A percentile compares a stretch with the other conserved stretches of the same genome.
These are phyloP conservation scores for Colletes latitarsis DNA, from an alignment of 1,140 invertebrate genomes.

Conservation along the genomic window DNA sequence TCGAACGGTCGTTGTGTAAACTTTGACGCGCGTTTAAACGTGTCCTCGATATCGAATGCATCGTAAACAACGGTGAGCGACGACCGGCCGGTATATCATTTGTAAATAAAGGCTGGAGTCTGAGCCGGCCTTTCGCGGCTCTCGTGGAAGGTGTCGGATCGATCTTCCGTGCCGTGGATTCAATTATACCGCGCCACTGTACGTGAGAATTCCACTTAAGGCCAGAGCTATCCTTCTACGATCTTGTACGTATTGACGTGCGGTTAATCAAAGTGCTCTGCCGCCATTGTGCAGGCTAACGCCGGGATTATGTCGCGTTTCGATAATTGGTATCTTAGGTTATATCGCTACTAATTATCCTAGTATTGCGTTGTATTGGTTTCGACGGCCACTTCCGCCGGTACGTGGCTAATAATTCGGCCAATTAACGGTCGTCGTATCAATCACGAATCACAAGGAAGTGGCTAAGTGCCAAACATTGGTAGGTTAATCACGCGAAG, in stretches of 20 bases:
- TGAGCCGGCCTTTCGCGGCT: no score
- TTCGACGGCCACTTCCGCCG: background rate
- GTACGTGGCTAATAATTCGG: background rate
- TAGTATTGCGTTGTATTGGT: background rate
- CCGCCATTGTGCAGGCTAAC: constrained; percentile 34
- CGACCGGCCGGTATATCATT: background rate
- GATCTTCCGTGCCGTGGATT: constrained; percentile 38
- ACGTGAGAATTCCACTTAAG: constrained; percentile 54
- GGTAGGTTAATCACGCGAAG: no score
- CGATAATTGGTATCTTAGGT: constrained; percentile 43
- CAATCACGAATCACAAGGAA: background rate
- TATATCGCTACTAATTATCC: constrained; percentile 35
- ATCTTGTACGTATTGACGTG: constrained; percentile 51
- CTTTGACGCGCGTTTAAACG: background rate
- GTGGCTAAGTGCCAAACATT: no score
- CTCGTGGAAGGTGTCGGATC: constrained; percentile 44
- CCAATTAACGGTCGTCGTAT: background rate
- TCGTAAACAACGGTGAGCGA: background rate
- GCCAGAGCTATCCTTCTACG: constrained; percentile 41
- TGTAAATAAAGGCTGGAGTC: background rate
- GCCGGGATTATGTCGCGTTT: constrained; percentile 43
- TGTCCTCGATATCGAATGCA: background rate
- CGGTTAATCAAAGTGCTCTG: constrained; percentile 54
- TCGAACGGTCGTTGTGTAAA: background rate
- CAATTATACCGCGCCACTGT: constrained; percentile 49